Conservation (phyloP, 2,113 vertebrate genomes). For the Pachycephala philippinensis region DNA sequence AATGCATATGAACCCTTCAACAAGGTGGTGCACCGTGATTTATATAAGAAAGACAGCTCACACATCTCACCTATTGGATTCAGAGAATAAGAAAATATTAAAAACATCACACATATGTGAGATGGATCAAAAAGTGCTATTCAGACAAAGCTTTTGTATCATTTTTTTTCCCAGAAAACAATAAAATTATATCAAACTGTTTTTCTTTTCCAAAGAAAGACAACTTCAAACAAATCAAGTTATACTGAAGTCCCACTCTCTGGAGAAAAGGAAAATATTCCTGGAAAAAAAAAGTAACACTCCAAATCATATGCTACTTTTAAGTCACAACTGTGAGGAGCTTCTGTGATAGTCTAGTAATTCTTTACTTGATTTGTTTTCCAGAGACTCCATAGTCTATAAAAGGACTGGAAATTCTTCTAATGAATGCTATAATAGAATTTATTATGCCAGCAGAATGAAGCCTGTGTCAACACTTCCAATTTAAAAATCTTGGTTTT, state of each 20-base stretch:
- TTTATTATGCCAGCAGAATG: constrained; percentile 35
- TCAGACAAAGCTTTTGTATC: not conserved
- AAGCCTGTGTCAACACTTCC: constrained; percentile 26
- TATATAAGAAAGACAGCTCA: not conserved
- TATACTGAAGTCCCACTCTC: not conserved
- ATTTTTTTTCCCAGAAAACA: too few relatives aligned
- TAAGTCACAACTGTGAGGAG: not conserved
- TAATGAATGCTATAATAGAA: constrained; percentile 22
- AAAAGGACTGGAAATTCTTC: constrained; percentile 55
- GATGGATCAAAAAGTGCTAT: not conserved
- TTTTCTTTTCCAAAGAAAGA: not conserved
- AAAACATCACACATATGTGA: not conserved
- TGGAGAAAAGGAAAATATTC: not conserved
- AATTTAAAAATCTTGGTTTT: constrained; percentile 30
- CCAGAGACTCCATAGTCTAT: constrained; percentile 9
- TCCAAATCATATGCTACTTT: not conserved
- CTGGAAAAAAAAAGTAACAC: not conserved
- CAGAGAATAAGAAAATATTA: not conserved
- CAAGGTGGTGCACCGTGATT: not conserved
- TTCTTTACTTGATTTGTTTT: constrained; percentile 5
- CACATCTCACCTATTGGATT: not conserved
- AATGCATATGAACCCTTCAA: not conserved
- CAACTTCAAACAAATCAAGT: not conserved
- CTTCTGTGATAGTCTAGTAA: not conserved
- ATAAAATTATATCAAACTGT: not conserved